Evolutionary conservation across 2,888 invertebrate species (phyloP).

Genomic region (Ectobius pallidus): DNA sequence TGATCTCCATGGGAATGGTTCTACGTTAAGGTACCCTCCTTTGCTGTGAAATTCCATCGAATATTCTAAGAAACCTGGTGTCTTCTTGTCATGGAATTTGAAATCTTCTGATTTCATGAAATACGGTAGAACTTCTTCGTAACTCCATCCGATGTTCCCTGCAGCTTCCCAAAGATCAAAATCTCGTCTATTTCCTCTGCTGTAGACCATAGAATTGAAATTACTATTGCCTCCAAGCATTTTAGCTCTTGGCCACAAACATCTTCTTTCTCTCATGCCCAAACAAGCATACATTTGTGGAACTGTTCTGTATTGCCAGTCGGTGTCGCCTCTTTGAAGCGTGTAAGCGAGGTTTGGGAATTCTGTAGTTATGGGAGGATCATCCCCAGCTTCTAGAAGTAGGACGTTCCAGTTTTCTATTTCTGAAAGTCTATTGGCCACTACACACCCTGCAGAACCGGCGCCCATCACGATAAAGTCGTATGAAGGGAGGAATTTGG

Average conservation of each 20-base stretch:
- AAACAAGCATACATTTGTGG: constrained; percentile 51
- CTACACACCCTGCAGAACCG: constrained; percentile 53
- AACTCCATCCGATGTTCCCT: constrained; percentile 54
- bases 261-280: constrained; percentile 44
- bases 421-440: constrained; percentile 53
- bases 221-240: constrained; percentile 51
- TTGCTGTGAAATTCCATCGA: constrained; percentile 45
- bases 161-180: constrained; percentile 37
- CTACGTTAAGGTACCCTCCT: constrained; percentile 51
- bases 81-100: not conserved
- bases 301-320: constrained; percentile 55
- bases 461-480: constrained; percentile 35
- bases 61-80: not conserved
- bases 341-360: constrained; percentile 48
- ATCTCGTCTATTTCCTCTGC: constrained; percentile 34
- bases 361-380: constrained; percentile 49
- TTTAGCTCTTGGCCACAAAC: constrained; percentile 54
- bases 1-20: constrained; percentile 50
- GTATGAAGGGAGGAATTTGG: not conserved
- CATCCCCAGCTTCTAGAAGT: constrained; percentile 50
- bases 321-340: constrained; percentile 49
- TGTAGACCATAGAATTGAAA: constrained; percentile 37
- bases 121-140: constrained; percentile 82
- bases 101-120: constrained; percentile 85
- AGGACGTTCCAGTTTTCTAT: constrained; percentile 47